Conservation (phyloP, 2,888 invertebrate species). For the Lamellibrachia columna region DNA sequence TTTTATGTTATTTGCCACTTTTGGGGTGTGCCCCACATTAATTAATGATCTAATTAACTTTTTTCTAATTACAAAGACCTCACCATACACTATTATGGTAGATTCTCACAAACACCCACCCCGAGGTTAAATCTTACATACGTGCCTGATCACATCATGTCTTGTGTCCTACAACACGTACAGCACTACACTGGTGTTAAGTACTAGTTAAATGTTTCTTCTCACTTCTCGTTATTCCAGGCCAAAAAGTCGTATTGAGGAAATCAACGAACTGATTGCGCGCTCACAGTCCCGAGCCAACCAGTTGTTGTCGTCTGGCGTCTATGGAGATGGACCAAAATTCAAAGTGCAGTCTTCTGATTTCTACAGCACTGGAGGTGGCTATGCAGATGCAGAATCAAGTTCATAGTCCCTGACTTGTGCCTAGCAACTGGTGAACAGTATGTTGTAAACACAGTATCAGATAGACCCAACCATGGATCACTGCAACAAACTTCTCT, state of each 20-base stretch:
- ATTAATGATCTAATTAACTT: too few species aligned
- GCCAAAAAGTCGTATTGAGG: slow-evolving; percentile 56
- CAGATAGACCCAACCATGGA: neutral
- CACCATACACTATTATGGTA: too few species aligned
- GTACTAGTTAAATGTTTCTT: neutral
- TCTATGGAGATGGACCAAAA: neutral
- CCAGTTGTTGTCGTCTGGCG: slow-evolving; percentile 54
- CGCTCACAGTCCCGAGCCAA: slow-evolving; percentile 58
- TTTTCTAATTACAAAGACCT: too few species aligned
- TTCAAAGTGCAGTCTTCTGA: neutral
- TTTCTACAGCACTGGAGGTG: neutral
- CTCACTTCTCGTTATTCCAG: slow-evolving; percentile 25
- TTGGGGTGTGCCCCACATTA: too few species aligned
- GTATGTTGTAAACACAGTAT: neutral
- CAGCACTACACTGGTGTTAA: too few species aligned
- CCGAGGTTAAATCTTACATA: too few species aligned
- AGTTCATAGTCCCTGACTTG: neutral
- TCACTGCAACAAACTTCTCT: neutral
- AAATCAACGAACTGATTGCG: slow-evolving; percentile 61
- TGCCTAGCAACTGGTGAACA: neutral
- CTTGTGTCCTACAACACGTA: too few species aligned
- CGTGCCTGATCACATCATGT: too few species aligned
- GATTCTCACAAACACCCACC: too few species aligned
- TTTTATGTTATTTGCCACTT: too few species aligned
- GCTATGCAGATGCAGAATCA: neutral